Conservation (phyloP, 1,140 invertebrate species). For the Ostrea denselamellosa region DNA sequence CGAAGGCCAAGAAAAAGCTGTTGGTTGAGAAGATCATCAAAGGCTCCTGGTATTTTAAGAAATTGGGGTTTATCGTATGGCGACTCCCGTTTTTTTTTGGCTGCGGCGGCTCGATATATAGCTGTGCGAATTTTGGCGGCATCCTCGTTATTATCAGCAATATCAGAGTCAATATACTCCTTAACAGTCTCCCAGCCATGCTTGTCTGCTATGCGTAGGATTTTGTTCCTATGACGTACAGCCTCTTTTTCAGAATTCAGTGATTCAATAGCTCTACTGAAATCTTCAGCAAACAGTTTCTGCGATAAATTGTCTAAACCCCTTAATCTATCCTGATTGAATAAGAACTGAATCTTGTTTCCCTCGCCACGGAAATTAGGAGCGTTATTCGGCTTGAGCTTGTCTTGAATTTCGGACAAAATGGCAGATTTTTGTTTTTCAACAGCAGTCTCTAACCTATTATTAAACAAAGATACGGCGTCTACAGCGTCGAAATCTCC, state of each 20-base stretch:
- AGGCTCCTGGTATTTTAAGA: background rate
- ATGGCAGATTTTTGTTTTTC: background rate
- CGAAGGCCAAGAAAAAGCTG: background rate
- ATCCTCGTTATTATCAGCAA: constrained; percentile 47
- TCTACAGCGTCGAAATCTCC: too few relatives aligned
- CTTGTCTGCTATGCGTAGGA: constrained; percentile 45
- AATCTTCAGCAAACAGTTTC: background rate
- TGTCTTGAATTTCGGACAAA: background rate
- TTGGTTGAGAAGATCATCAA: background rate
- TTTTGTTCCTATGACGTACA: constrained; percentile 38
- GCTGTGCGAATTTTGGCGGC: background rate
- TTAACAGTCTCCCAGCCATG: constrained; percentile 44
- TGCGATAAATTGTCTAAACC: background rate
- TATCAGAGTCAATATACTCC: constrained; percentile 40
- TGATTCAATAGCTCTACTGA: background rate
- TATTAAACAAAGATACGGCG: background rate
- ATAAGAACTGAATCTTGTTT: background rate
- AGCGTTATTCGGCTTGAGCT: background rate
- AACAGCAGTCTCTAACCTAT: background rate
- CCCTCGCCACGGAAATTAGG: background rate
- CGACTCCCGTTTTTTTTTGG: background rate
- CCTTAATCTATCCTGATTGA: background rate
- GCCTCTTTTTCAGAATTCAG: background rate
- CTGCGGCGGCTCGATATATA: background rate
- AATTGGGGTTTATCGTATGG: background rate